Conservation (phyloP, 1,140 invertebrate species). For the Antheraea mylitta region DNA sequence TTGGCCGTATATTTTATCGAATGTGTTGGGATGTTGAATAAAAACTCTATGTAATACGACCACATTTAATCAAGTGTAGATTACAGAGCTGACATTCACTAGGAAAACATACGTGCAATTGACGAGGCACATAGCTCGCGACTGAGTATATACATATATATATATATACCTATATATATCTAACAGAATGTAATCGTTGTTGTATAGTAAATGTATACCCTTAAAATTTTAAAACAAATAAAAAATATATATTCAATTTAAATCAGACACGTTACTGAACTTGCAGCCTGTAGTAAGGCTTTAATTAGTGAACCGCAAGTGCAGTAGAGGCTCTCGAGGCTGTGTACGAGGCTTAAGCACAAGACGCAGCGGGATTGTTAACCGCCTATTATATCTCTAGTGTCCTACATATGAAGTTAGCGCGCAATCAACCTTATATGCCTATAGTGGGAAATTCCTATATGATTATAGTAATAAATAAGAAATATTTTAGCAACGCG, state of each 20-base stretch:
- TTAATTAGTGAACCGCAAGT: constrained; percentile 22
- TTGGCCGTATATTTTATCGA: too few relatives aligned
- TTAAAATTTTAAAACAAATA: too few relatives aligned
- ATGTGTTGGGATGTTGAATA: too few relatives aligned
- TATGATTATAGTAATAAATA: background rate
- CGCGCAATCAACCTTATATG: constrained; percentile 29
- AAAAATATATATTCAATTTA: constrained; percentile 35
- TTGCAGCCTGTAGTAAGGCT: background rate
- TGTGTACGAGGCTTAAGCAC: constrained; percentile 20
- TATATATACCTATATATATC: too few relatives aligned
- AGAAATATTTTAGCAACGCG: background rate
- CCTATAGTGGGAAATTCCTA: background rate
- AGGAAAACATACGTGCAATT: too few relatives aligned
- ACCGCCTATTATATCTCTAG: constrained; percentile 41
- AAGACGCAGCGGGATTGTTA: constrained; percentile 38
- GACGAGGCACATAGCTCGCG: too few relatives aligned
- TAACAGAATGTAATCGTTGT: too few relatives aligned
- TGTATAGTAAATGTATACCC: too few relatives aligned
- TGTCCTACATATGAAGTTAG: constrained; percentile 26
- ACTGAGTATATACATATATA: too few relatives aligned
- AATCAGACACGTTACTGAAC: background rate
- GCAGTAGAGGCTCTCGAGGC: constrained; percentile 28
- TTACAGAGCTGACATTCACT: too few relatives aligned
- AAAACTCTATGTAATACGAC: too few relatives aligned
- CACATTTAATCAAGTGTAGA: too few relatives aligned